These are phyloP conservation scores for Nibea coibor DNA, from an alignment of 2,113 vertebrate genomes.

Conservation along the genomic window DNA sequence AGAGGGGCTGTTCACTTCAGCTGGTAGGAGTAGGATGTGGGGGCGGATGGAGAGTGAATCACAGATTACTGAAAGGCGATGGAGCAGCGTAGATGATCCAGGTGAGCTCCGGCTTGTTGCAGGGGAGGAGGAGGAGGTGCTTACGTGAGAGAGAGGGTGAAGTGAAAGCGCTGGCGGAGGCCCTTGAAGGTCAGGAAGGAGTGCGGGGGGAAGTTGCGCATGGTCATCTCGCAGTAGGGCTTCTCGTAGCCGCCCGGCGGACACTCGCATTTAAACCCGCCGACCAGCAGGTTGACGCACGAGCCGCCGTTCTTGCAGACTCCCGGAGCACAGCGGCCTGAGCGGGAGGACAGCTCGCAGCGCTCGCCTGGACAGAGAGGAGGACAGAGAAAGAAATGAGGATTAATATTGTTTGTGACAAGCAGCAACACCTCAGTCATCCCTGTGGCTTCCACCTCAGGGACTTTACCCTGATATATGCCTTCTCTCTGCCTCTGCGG, in stretches of 20 bases:
- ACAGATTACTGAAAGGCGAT: slow-evolving; percentile 26
- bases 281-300: slow-evolving; percentile 94
- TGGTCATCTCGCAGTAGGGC: slow-evolving; percentile 93
- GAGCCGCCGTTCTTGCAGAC: slow-evolving; percentile 93
- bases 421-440: slow-evolving; percentile 8
- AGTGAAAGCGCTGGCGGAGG: slow-evolving; percentile 95
- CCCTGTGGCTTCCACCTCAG: slow-evolving; percentile 29
- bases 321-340: slow-evolving; percentile 88
- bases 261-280: slow-evolving; percentile 95
- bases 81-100: slow-evolving; percentile 24
- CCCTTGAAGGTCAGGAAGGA: slow-evolving; percentile 96
- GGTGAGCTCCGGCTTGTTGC: slow-evolving; percentile 22
- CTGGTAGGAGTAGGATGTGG: slow-evolving; percentile 32
- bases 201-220: slow-evolving; percentile 90
- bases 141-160: slow-evolving; percentile 94
- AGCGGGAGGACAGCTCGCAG: slow-evolving; percentile 91
- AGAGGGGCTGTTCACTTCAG: slow-evolving; percentile 14
- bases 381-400: slow-evolving; percentile 26
- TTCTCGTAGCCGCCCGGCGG: slow-evolving; percentile 90
- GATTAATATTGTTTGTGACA: slow-evolving; percentile 60
- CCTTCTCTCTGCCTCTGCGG: slow-evolving; percentile 9
- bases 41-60: slow-evolving; percentile 53
- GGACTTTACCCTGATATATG: neutral
- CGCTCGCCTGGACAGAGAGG: slow-evolving; percentile 84
- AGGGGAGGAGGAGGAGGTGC: slow-evolving; percentile 43